Conservation (phyloP, 2,888 invertebrate species). For the Archips crataeganus region DNA sequence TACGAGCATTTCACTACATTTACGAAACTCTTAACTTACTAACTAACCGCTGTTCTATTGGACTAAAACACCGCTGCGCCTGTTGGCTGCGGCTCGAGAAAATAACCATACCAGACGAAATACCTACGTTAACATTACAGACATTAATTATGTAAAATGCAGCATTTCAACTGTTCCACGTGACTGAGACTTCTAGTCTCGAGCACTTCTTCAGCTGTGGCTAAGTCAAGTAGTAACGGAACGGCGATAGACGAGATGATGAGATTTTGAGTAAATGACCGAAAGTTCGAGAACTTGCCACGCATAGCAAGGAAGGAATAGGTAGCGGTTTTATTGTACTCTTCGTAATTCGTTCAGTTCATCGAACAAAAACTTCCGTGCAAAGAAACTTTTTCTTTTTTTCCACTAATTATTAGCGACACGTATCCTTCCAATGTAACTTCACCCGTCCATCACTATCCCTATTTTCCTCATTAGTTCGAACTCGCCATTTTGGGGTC, state of each 20-base stretch:
- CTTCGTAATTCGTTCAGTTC: slow-evolving; percentile 4
- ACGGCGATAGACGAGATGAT: slow-evolving; percentile 10
- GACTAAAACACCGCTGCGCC: slow-evolving; percentile 64
- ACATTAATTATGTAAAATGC: slow-evolving; percentile 56
- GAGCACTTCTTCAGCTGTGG: background rate
- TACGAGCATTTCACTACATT: slow-evolving; percentile 77
- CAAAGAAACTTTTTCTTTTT: slow-evolving; percentile 23
- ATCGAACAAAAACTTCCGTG: slow-evolving; percentile 25
- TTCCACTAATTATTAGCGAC: slow-evolving; percentile 20
- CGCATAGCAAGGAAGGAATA: background rate
- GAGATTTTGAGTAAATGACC: slow-evolving; percentile 6
- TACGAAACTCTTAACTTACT: slow-evolving; percentile 75
- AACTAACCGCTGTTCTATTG: slow-evolving; percentile 75
- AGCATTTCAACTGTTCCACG: slow-evolving; percentile 45
- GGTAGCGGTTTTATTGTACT: background rate
- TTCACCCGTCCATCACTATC: slow-evolving; percentile 5
- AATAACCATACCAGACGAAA: slow-evolving; percentile 68
- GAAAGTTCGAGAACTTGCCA: slow-evolving; percentile 6
- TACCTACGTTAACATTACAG: slow-evolving; percentile 69
- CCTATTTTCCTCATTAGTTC: slow-evolving; percentile 16
- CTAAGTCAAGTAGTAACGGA: slow-evolving; percentile 6
- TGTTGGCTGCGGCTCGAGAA: slow-evolving; percentile 58
- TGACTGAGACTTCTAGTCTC: background rate
- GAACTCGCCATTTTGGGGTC: slow-evolving; percentile 17
- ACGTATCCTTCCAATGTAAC: slow-evolving; percentile 7